Conservation (phyloP, 2,797 vertebrate genomes). For the Atherinosoma microstoma region DNA sequence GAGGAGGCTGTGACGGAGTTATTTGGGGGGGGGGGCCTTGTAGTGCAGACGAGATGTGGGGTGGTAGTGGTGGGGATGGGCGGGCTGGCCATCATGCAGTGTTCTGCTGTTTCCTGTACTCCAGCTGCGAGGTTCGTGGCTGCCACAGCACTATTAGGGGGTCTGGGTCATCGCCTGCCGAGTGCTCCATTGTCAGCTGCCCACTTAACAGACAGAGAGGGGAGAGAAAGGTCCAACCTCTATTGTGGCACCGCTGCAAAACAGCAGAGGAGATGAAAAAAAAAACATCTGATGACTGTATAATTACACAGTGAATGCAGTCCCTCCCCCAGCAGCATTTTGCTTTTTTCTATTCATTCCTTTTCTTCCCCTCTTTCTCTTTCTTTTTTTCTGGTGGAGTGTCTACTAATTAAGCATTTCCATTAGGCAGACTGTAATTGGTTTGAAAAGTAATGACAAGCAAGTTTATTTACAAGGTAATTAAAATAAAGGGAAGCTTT, state of each 20-base stretch:
- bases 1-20: constrained; percentile 16
- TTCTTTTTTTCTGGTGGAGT: constrained; percentile 79
- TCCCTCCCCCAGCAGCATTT: constrained; percentile 73
- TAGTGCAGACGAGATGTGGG: constrained; percentile 7
- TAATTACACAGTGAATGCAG: constrained; percentile 83
- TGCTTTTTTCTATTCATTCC: constrained; percentile 72
- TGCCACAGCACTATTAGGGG: constrained; percentile 81
- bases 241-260: constrained; percentile 78
- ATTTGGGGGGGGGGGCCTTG: constrained; percentile 13
- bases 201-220: constrained; percentile 72
- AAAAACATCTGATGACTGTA: constrained; percentile 78
- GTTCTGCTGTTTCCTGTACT: constrained; percentile 74
- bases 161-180: constrained; percentile 77
- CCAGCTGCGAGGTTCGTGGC: constrained; percentile 75
- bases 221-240: constrained; percentile 71
- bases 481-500: constrained; percentile 86
- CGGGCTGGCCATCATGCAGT: constrained; percentile 61
- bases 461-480: constrained; percentile 91
- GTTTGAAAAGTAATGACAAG: constrained; percentile 90
- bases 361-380: constrained; percentile 56
- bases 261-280: constrained; percentile 56
- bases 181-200: constrained; percentile 80
- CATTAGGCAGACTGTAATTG: constrained; percentile 90
- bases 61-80: constrained; percentile 12
- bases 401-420: constrained; percentile 88